Evolutionary conservation across 2,113 vertebrate genomes (phyloP).

Genomic region (Barbus barbus): DNA sequence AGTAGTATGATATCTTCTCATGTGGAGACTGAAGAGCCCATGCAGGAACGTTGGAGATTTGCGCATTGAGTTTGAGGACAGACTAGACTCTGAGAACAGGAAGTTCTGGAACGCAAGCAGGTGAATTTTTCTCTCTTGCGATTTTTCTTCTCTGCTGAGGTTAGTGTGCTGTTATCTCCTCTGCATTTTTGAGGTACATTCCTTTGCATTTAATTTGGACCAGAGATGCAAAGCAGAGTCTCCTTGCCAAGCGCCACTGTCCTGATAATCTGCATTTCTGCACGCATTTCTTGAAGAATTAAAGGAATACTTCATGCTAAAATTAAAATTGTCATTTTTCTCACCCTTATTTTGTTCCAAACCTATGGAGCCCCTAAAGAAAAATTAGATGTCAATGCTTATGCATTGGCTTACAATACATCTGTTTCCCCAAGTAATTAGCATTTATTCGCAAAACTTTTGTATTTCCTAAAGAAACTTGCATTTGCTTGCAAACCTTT

Average conservation of each 20-base stretch:
- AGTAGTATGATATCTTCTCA: constrained; percentile 31
- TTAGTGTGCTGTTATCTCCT: constrained; percentile 8
- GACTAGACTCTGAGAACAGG: neutral
- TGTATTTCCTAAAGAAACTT: neutral
- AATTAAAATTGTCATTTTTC: neutral
- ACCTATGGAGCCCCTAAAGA: too few relatives aligned
- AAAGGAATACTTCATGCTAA: neutral
- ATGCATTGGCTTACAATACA: too few relatives aligned
- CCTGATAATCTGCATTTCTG: neutral
- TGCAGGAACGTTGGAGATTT: neutral
- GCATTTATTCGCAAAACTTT: too few relatives aligned
- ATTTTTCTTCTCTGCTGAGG: constrained; percentile 2
- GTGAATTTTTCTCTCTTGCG: neutral
- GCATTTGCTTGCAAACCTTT: too few relatives aligned
- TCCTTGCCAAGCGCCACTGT: neutral
- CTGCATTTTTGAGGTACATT: constrained; percentile 12
- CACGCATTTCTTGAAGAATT: neutral
- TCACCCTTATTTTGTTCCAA: neutral
- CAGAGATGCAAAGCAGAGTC: neutral
- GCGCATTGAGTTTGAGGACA: neutral
- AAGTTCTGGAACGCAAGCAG: constrained; percentile 18
- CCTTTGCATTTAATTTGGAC: neutral
- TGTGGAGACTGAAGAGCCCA: constrained; percentile 6
- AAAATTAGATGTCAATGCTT: too few relatives aligned
- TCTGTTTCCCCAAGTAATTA: too few relatives aligned